Conservation (phyloP, 2,888 invertebrate genomes). For the Tineola bisselliella region DNA sequence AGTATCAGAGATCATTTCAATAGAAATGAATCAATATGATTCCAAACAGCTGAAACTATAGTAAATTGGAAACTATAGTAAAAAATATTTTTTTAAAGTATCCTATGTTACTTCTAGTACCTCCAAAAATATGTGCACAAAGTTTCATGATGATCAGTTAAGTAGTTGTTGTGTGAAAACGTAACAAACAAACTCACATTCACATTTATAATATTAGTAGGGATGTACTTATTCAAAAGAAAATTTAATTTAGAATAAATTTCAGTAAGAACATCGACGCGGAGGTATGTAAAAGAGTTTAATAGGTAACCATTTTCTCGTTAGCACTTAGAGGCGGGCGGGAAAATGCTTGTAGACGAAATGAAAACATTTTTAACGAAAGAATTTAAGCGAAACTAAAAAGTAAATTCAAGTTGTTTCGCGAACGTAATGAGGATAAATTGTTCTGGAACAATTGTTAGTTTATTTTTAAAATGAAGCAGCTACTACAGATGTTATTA, state of each 20-base stretch:
- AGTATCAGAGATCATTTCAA: no score
- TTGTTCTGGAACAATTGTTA: slow-evolving; percentile 11
- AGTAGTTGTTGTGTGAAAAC: no score
- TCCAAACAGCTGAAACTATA: no score
- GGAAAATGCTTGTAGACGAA: slow-evolving; percentile 5
- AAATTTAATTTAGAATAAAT: not conserved
- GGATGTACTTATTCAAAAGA: not conserved
- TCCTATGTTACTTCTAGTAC: no score
- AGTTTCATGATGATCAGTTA: no score
- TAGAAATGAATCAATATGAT: no score
- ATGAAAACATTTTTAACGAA: slow-evolving; percentile 10
- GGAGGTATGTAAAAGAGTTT: not conserved
- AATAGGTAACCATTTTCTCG: slow-evolving; percentile 8
- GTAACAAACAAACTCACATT: no score
- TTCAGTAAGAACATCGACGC: not conserved
- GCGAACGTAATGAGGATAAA: slow-evolving; percentile 12
- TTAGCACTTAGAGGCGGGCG: not conserved
- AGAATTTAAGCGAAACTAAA: slow-evolving; percentile 10
- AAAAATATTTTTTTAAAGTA: no score
- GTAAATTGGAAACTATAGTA: no score
- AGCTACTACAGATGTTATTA: not conserved
- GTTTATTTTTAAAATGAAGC: slow-evolving; percentile 1
- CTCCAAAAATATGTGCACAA: no score
- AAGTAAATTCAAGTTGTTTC: slow-evolving; percentile 12
- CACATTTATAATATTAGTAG: no score